Evolutionary conservation across 2,888 invertebrate species (phyloP).

Genomic region (Eurois occulta): DNA sequence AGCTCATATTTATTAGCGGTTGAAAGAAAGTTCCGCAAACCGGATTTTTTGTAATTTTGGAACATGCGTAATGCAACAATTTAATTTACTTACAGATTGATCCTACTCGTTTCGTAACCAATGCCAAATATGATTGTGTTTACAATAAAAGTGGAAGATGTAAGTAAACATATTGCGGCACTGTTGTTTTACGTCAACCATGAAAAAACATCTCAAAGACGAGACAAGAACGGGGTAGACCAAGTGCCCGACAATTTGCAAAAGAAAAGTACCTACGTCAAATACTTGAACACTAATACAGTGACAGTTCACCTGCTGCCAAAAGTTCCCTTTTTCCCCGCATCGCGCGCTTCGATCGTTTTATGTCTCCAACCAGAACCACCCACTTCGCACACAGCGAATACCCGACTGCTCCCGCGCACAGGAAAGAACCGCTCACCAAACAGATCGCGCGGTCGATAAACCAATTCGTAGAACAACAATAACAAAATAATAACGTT

Average conservation of each 20-base stretch:
- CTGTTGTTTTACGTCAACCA: background rate
- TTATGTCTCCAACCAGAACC: background rate
- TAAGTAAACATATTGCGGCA: background rate
- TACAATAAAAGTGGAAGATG: background rate
- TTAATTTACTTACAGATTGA: slow-evolving; percentile 3
- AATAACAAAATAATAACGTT: slow-evolving; percentile 48
- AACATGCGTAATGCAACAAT: background rate
- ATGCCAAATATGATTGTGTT: background rate
- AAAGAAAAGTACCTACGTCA: background rate
- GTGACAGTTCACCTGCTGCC: background rate
- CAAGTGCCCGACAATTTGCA: background rate
- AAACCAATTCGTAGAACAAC: slow-evolving; percentile 62
- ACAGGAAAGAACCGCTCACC: slow-evolving; percentile 32
- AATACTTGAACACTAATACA: background rate
- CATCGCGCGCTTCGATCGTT: background rate
- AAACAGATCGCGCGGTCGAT: slow-evolving; percentile 41
- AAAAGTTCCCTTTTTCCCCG: background rate
- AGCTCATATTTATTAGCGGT: background rate
- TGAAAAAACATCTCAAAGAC: background rate
- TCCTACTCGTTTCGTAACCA: slow-evolving; percentile 2
- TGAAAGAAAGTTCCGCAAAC: background rate
- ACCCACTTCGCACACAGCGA: background rate
- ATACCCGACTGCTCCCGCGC: slow-evolving; percentile 11
- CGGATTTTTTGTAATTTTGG: background rate
- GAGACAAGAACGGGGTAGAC: background rate